A percentile compares a stretch with the other conserved stretches of the same genome.
Evolutionary conservation across 2,113 vertebrate species (phyloP).

Genomic region (Nibea albiflora): DNA sequence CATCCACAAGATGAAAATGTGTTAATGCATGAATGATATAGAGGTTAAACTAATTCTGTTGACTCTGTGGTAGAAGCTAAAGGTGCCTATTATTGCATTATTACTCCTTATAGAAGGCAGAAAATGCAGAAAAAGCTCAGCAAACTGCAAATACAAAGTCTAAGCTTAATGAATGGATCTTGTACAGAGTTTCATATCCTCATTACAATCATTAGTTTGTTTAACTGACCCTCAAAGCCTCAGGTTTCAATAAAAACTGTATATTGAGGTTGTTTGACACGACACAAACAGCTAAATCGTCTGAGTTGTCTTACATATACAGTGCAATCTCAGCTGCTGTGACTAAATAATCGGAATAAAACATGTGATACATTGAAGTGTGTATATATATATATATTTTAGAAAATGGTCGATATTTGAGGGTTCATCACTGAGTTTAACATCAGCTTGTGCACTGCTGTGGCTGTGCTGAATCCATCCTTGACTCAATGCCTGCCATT

Average conservation of each 20-base stretch:
- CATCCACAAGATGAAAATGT: constrained; percentile 8
- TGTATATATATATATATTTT: too few species aligned
- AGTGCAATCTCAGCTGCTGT: not conserved
- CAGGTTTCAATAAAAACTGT: not conserved
- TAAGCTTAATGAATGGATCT: not conserved
- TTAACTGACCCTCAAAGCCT: not conserved
- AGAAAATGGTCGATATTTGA: too few species aligned
- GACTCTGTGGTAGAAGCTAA: not conserved
- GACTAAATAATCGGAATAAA: not conserved
- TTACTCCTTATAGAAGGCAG: not conserved
- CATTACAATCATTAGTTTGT: not conserved
- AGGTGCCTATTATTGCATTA: too few species aligned
- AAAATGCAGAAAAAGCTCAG: not conserved
- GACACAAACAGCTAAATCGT: not conserved
- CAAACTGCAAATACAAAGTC: not conserved
- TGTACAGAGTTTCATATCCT: not conserved
- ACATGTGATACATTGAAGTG: too few species aligned
- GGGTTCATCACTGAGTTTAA: not conserved
- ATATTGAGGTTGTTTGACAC: not conserved
- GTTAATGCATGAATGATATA: constrained; percentile 10
- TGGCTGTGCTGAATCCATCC: not conserved
- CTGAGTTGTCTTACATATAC: not conserved
- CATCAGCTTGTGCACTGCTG: not conserved
- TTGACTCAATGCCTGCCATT: constrained; percentile 6
- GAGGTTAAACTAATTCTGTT: not conserved